A percentile compares a stretch with the other conserved stretches of the same genome.
These are phyloP conservation scores for Bos taurus DNA, from an alignment of 2,113 vertebrate species.

Conservation along the genomic window ARS-UCD2.0 NC_037333.1:35433001-35433500, in stretches of 20 bases:
- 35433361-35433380: neutral
- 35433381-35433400: neutral
- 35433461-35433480: neutral
- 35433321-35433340: neutral
- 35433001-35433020: neutral
- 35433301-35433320: neutral
- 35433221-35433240: slow-evolving; percentile 1
- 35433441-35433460: fast-evolving
- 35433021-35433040: neutral
- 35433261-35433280: slow-evolving; percentile 5
- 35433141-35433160: neutral
- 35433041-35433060: neutral
- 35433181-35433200: neutral
- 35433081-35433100: neutral
- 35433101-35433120: neutral
- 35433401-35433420: neutral
- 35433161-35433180: neutral
- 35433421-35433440: neutral
- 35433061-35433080: neutral
- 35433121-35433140: neutral
- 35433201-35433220: neutral
- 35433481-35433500: neutral
- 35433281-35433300: neutral
- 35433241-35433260: neutral
- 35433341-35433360: neutral